Conservation (phyloP, 2,888 invertebrate species). For the Caprella mutica region DNA sequence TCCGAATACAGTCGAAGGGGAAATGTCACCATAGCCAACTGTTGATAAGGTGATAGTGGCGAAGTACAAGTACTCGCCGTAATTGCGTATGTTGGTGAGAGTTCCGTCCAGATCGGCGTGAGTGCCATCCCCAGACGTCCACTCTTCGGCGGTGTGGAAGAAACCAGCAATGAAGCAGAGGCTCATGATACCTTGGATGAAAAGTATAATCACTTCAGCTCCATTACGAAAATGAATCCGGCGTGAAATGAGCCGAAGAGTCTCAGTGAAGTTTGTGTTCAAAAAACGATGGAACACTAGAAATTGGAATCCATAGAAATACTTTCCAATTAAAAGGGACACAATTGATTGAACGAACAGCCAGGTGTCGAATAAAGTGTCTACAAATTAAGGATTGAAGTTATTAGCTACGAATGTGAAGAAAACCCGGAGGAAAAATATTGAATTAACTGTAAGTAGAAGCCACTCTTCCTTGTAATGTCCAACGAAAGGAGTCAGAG, state of each 20-base stretch:
- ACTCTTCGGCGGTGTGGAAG: constrained; percentile 6
- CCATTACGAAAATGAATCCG: constrained; percentile 1
- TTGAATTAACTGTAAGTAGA: not conserved
- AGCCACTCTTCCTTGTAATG: constrained; percentile 8
- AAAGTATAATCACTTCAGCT: not conserved
- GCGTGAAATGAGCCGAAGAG: not conserved
- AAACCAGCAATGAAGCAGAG: constrained; percentile 5
- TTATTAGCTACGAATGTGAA: constrained; percentile 4
- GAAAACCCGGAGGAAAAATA: constrained; percentile 1
- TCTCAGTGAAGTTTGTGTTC: not conserved
- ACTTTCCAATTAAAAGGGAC: not conserved
- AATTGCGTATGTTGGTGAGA: not conserved
- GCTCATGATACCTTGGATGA: constrained; percentile 1
- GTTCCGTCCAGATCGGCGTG: not conserved
- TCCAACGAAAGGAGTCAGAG: not conserved
- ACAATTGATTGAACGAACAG: constrained; percentile 1
- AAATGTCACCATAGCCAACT: constrained; percentile 1
- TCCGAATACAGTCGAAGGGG: not conserved
- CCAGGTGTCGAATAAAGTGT: constrained; percentile 3
- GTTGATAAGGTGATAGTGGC: constrained; percentile 3
- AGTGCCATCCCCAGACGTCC: not conserved
- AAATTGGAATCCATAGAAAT: constrained; percentile 9
- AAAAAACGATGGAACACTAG: constrained; percentile 6
- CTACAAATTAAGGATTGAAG: not conserved
- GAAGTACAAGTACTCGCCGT: constrained; percentile 4